Conservation (phyloP, 37 sponge, comb jelly and placozoan genomes). For the Haliclona indistincta region DNA sequence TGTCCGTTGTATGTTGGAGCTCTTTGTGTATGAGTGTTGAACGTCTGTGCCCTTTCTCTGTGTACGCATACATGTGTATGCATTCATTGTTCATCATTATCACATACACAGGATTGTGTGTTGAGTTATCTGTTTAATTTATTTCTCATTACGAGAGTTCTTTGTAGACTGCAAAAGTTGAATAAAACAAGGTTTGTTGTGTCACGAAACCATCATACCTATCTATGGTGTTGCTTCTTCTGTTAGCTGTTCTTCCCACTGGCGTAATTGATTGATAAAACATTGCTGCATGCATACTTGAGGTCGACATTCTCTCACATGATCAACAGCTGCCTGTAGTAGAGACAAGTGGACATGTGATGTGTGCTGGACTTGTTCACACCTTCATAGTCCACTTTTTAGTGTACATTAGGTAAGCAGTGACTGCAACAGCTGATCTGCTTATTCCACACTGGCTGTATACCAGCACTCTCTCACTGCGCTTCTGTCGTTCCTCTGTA, state of each 20-base stretch:
- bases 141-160: too few species aligned
- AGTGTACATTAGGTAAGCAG: slow-evolving; percentile 81
- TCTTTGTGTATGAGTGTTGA: too few species aligned
- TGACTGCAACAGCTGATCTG: slow-evolving; percentile 51
- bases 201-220: too few species aligned
- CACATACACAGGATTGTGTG: too few species aligned
- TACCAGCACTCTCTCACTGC: slow-evolving; percentile 67
- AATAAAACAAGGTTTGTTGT: too few species aligned
- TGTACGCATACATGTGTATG: too few species aligned
- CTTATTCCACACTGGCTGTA: slow-evolving; percentile 72
- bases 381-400: slow-evolving; percentile 79
- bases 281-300: slow-evolving; percentile 54
- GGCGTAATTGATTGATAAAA: slow-evolving; percentile 69
- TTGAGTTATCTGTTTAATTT: too few species aligned
- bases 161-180: too few species aligned
- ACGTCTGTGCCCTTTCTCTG: too few species aligned
- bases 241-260: slow-evolving; percentile 68
- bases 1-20: too few species aligned
- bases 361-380: not conserved
- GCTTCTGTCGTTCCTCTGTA: slow-evolving; percentile 47
- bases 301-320: slow-evolving; percentile 49
- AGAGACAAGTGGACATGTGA: not conserved
- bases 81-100: too few species aligned
- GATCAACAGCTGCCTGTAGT: slow-evolving; percentile 65
- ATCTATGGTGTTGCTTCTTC: slow-evolving; percentile 54